These are phyloP conservation scores for Crypturellus tataupa DNA, from an alignment of 2,797 vertebrate genomes.

Conservation along the genomic window DNA sequence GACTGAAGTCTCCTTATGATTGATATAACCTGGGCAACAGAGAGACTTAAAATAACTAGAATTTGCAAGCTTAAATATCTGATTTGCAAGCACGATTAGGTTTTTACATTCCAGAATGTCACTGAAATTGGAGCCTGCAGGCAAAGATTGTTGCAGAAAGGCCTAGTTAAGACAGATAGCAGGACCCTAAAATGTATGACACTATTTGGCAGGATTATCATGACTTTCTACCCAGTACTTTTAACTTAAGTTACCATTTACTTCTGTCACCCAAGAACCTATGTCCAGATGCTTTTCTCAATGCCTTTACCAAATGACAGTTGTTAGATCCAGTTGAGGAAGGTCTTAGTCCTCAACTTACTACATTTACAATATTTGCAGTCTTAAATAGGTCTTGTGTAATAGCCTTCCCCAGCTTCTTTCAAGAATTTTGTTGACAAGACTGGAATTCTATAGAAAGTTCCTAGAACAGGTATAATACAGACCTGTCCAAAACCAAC, in stretches of 20 bases:
- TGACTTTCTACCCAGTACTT: not conserved
- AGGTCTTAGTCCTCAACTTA: not conserved
- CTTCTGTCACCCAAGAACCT: not conserved
- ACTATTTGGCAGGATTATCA: not conserved
- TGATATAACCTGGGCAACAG: not conserved
- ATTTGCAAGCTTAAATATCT: slow-evolving; percentile 32
- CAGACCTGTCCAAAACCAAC: not conserved
- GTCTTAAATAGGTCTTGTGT: not conserved
- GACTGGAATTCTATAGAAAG: not conserved
- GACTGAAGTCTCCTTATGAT: slow-evolving; percentile 9
- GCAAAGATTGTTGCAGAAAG: not conserved
- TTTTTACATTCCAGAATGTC: not conserved
- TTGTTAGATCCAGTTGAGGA: not conserved
- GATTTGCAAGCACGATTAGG: slow-evolving; percentile 21
- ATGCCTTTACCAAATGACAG: not conserved
- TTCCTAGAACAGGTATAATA: not conserved
- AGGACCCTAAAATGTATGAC: not conserved
- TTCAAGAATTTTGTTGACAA: not conserved
- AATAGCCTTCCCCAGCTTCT: not conserved
- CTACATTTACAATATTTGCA: accelerated
- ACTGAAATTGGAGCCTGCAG: not conserved
- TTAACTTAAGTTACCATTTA: not conserved
- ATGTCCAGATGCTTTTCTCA: not conserved
- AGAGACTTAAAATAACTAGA: not conserved
- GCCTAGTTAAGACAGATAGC: not conserved